Conservation (phyloP, 1,140 invertebrate species). For the Lordiphosa stackelbergi region DNA sequence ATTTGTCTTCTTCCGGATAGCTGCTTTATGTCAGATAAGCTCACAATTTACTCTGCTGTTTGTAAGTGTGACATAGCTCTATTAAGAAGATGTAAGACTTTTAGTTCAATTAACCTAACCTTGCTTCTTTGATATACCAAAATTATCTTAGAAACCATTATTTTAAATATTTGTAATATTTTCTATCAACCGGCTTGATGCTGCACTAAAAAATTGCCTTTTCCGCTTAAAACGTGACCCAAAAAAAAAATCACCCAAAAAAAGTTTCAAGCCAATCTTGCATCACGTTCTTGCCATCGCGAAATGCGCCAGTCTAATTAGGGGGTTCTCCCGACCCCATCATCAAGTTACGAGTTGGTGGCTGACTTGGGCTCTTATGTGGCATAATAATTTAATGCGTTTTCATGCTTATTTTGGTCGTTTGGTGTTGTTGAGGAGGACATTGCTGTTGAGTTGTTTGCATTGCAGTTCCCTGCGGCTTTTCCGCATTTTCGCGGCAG, state of each 20-base stretch:
- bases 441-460: slow-evolving; percentile 24
- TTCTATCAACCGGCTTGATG: no score
- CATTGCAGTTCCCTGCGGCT: slow-evolving; percentile 47
- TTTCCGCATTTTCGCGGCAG: slow-evolving; percentile 57
- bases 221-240: slow-evolving; percentile 3
- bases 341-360: slow-evolving; percentile 1
- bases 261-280: slow-evolving; percentile 47
- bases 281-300: slow-evolving; percentile 61
- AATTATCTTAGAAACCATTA: no score
- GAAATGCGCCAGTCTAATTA: slow-evolving; percentile 70
- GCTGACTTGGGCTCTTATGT: slow-evolving; percentile 12
- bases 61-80: no score
- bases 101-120: no score
- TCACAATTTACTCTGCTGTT: no score
- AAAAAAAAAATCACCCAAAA: neutral
- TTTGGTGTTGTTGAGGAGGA: slow-evolving; percentile 16
- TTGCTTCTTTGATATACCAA: no score
- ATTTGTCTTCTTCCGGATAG: no score
- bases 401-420: slow-evolving; percentile 35
- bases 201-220: no score
- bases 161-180: no score
- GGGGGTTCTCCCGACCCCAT: slow-evolving; percentile 26
- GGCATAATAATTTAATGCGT: slow-evolving; percentile 56
- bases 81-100: no score
- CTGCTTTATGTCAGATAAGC: no score